Conservation (phyloP, 2,113 vertebrate genomes). For the Paratilapia polleni region DNA sequence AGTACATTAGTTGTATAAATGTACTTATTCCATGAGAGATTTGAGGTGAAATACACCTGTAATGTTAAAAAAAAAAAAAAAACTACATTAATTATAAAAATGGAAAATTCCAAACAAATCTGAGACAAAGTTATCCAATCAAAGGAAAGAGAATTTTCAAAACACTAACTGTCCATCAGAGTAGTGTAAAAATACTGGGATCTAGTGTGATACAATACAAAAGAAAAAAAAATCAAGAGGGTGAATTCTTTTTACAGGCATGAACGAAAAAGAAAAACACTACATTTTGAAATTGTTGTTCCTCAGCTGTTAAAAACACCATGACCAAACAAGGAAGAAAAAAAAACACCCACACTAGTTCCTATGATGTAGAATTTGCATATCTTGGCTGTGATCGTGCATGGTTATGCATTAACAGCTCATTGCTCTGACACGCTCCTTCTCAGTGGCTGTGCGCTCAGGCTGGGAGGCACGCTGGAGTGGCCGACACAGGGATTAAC, state of each 20-base stretch:
- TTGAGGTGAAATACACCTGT: too few species aligned
- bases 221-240: not conserved
- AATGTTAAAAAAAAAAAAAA: too few species aligned
- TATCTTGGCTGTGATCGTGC: constrained; percentile 72
- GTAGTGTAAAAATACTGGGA: not conserved
- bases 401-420: constrained; percentile 75
- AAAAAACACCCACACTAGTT: constrained; percentile 63
- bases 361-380: constrained; percentile 66
- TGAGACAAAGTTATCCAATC: too few species aligned
- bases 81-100: too few species aligned
- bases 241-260: not conserved
- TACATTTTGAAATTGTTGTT: not conserved
- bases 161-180: too few species aligned
- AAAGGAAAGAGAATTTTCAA: too few species aligned
- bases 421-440: constrained; percentile 76
- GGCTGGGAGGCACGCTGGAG: constrained; percentile 73
- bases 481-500: constrained; percentile 81
- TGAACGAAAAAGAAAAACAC: too few species aligned
- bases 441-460: constrained; percentile 48
- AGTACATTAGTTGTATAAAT: too few species aligned
- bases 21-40: too few species aligned
- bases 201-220: not conserved
- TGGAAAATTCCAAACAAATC: too few species aligned
- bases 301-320: constrained; percentile 25
- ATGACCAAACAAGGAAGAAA: constrained; percentile 54